Evolutionary conservation across 2,113 vertebrate species (phyloP).

Genomic region (Sylvilagus bachmani): DNA sequence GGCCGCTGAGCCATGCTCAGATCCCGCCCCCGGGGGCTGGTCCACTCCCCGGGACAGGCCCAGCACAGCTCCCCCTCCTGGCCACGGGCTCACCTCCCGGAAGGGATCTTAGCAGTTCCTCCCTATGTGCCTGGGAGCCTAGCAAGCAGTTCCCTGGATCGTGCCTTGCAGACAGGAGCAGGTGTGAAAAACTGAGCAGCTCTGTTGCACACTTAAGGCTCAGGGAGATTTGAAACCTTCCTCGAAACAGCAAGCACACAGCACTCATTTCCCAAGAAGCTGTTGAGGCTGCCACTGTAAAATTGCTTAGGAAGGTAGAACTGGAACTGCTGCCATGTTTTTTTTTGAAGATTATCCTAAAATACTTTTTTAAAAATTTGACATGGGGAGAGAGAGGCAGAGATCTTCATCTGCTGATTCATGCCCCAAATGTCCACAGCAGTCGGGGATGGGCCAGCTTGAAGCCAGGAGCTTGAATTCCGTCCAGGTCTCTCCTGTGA

Average conservation of each 20-base stretch:
- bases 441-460: no score
- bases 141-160: not conserved
- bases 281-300: not conserved
- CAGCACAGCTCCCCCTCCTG: not conserved
- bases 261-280: not conserved
- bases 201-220: not conserved
- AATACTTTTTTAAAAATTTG: no score
- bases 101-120: not conserved
- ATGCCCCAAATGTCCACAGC: no score
- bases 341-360: no score
- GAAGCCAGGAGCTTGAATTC: no score
- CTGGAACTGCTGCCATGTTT: not conserved
- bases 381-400: no score
- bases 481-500: no score
- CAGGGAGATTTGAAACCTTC: not conserved
- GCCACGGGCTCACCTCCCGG: not conserved
- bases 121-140: not conserved
- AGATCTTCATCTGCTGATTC: no score
- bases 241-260: not conserved
- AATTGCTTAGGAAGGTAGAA: not conserved
- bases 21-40: not conserved
- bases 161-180: not conserved
- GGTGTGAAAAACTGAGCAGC: not conserved
- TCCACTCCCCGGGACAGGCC: not conserved
- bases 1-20: no score